Evolutionary conservation across 2,888 invertebrate genomes (phyloP), one percentile per base, ranked within the genome.

Genomic region (Stenurella melanura): DNA sequence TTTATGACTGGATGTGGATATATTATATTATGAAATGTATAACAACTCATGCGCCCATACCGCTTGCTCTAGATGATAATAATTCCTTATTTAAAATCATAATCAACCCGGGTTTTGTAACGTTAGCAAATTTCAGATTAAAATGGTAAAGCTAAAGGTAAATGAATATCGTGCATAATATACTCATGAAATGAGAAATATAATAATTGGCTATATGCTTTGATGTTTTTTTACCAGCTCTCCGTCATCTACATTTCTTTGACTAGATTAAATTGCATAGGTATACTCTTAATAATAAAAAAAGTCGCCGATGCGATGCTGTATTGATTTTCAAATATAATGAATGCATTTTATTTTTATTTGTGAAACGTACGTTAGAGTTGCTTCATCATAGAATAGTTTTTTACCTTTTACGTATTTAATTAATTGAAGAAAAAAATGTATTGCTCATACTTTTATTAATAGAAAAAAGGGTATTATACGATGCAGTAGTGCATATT

Each of bases 181-280:
- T 17, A 61, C 61, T 26, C 61, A 61, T 61, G 61, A 61, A 61
- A 61, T 26, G 61, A 30, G 61, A 61, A 61, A 34, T 61, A 30
- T 15, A 61, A 30, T 61, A 61, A 61, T 61, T 30, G 30, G 26
- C n/a, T 26, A 61, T 61, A 26, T 17, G 61, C 61, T 61, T 61
- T 61, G 61, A 61, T 34, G 61, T 61, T 61, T 61, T 58, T 61
- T 61, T 58, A 61, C 26, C 26, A 12, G 12, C 61, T 61, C 30
- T n/a, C 30, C 34, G 21, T 21, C 15, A 26, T 12, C 21, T 21
- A 10, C 0, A 34, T 30, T 61, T 61, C 61, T 61, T 61, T 61
- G 61, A 61, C 61, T 61, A 61, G 10, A 61, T 61, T 30, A 61
- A 58, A 61, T 61, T 61, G 61, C 61, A 61, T 30, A 26, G 21